Conservation (phyloP, 2,113 vertebrate species). For the Hydrolagus affinis region DNA sequence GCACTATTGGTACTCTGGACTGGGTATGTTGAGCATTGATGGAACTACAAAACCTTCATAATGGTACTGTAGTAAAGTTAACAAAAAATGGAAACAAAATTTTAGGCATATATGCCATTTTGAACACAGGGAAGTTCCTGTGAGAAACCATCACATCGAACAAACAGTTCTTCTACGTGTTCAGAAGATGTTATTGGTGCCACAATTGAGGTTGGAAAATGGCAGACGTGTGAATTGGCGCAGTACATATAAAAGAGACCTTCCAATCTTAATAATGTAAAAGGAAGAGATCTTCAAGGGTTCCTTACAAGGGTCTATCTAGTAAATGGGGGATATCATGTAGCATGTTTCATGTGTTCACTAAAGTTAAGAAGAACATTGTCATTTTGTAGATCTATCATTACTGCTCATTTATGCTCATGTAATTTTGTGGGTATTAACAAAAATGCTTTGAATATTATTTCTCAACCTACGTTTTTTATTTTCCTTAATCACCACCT, state of each 20-base stretch:
- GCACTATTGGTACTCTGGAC: neutral
- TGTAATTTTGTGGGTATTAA: neutral
- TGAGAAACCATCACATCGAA: neutral
- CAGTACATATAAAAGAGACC: neutral
- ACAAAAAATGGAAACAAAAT: too few species aligned
- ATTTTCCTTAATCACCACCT: too few species aligned
- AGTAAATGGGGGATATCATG: constrained; percentile 11
- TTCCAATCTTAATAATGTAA: neutral
- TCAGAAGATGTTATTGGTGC: neutral
- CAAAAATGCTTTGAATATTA: too few species aligned
- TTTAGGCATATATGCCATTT: neutral
- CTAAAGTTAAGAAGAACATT: neutral
- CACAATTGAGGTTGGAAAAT: neutral
- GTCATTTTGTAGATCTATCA: too few species aligned
- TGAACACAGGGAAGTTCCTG: neutral
- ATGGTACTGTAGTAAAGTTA: too few species aligned
- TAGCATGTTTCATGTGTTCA: neutral
- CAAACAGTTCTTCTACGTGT: neutral
- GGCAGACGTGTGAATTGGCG: neutral
- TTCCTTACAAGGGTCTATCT: neutral
- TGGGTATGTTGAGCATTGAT: neutral
- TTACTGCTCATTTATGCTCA: neutral
- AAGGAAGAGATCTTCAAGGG: neutral
- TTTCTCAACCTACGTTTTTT: too few species aligned
- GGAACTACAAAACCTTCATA: too few species aligned